Evolutionary conservation across 1,140 invertebrate genomes (phyloP), one percentile per base, ranked within the genome.

Genomic region (Megalopta genalis): DNA sequence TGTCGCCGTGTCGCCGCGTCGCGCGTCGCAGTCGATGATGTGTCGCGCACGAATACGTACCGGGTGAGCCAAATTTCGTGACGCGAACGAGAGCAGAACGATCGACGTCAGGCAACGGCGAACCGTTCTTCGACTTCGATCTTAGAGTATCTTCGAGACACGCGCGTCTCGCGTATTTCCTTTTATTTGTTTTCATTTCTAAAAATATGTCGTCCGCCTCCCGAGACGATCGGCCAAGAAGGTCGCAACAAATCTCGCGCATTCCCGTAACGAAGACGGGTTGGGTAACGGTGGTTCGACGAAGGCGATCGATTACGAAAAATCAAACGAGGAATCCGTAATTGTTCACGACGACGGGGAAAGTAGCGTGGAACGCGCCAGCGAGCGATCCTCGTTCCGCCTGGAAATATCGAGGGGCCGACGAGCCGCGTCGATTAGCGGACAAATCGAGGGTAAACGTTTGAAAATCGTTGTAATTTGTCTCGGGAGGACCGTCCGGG

Each of bases 371-470:
- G 46, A 16, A n/a, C 25, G 25, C 16, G 0, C 25, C 23, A 4
- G n/a, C 14, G 16, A 39, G 18, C 37, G 0, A 25, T 49, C 6
- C 8, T 23, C 66, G 25, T 21, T 3, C 57, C 21, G 27, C 46
- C 25, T 39, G 21, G 59, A 63, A 16, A 63, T 62, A 52, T 70
- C n/a, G n/a, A 23, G 23, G 10, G 57, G 23, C 9, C 42, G 42
- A 54, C 8, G 42, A 54, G n/a, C 5, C 64, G 62, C 68, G 62
- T 85, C 84, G 84, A 82, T 85, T 85, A 85, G 67, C 75, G 63
- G 74, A 68, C 57, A 71, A 77, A 85, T 62, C 21, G n/a, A 54
- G 46, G 57, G 63, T 54, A 57, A 57, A 71, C 72, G 42, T 71
- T 82, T 23, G 39, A 66, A 37, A 77, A 81, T 73, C 42, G 54